These are phyloP conservation scores for Eristalinus aeneus DNA, from an alignment of 2,888 invertebrate genomes.

Conservation along the genomic window DNA sequence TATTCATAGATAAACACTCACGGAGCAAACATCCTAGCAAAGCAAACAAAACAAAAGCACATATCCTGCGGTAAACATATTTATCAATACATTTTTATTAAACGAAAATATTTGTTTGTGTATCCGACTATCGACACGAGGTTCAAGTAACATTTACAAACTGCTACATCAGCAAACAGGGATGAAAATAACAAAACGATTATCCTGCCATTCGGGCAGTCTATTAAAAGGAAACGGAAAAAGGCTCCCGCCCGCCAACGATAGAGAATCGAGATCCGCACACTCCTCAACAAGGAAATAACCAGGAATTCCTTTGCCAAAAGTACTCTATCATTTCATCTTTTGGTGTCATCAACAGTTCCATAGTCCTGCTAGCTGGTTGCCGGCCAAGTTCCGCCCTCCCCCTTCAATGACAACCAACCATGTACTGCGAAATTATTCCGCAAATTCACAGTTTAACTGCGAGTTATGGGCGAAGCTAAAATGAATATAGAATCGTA, in stretches of 20 bases:
- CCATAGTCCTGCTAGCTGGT: slow-evolving; percentile 73
- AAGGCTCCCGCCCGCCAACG: background rate
- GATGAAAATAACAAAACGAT: slow-evolving; percentile 68
- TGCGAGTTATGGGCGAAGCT: slow-evolving; percentile 53
- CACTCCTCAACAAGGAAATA: slow-evolving; percentile 15
- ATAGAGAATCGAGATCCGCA: slow-evolving; percentile 23
- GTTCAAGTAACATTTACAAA: slow-evolving; percentile 30
- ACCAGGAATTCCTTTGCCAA: slow-evolving; percentile 61
- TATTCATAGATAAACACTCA: background rate
- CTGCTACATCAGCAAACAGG: slow-evolving; percentile 64
- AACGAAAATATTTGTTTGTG: background rate
- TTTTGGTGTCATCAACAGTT: slow-evolving; percentile 75
- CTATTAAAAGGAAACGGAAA: slow-evolving; percentile 54
- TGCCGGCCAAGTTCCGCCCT: slow-evolving; percentile 74
- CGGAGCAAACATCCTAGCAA: background rate
- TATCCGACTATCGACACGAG: background rate
- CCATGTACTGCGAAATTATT: slow-evolving; percentile 63
- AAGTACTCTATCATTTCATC: slow-evolving; percentile 72
- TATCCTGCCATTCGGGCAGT: slow-evolving; percentile 65
- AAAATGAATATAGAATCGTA: slow-evolving; percentile 48
- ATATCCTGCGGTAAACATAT: background rate
- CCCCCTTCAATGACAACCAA: slow-evolving; percentile 1
- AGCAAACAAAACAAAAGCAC: background rate
- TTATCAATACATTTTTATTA: background rate
- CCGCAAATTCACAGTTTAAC: slow-evolving; percentile 63